Base-by-base conservation (phyloP, 2,797 vertebrate species). In the Apogon hyalosoma region DNA sequence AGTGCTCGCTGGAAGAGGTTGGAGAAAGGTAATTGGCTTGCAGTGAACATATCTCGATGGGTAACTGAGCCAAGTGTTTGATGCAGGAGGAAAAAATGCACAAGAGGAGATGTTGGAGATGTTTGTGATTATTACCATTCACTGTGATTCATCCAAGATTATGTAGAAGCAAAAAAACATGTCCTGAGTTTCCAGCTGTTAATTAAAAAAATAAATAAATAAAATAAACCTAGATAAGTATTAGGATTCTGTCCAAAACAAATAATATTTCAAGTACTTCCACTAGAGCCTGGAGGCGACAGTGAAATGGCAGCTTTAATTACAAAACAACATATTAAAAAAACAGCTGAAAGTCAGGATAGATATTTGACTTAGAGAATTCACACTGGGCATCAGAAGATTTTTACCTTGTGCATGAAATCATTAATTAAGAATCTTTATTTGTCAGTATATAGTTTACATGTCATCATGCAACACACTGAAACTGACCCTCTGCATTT, bases 1-100 rank as follows among this genome's bases (percentile, higher is more conserved):
- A 50, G 63, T 13, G 54, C 52, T 69, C 39, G 12, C 18, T 61
- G 33, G 45, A 59, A 18, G 60, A 66, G 73, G 59, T 62, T 63
- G 65, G 48, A 59, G 47, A 57, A 69, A 73, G 68, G 61, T 69
- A 52, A 65, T 43, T 48, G 48, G 60, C 57, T 75, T 43, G 52
- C 33, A 60, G 46, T 33, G 15, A 49, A 53, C 36, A 38, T 19
- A 31, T 57, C 3, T 0, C 7, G 38, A 67, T n/a, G 9, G 15
- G 40, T 16, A 28, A 28, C 15, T 39, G n/a, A 59, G 45, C 47
- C 15, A n/a, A 51, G 13, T 51, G 16, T 77, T 42, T 41, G 53
- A 18, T 36, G 11, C 4, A 9, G 13, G 14, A 61, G 12, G 15
- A 41, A 11, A 54, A 11, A 43, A 21, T 24, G 21, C 21, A 19